Evolutionary conservation across 2,888 invertebrate species (phyloP), one percentile per base, ranked within the genome.

Genomic region (Microctonus aethiopoides): DNA sequence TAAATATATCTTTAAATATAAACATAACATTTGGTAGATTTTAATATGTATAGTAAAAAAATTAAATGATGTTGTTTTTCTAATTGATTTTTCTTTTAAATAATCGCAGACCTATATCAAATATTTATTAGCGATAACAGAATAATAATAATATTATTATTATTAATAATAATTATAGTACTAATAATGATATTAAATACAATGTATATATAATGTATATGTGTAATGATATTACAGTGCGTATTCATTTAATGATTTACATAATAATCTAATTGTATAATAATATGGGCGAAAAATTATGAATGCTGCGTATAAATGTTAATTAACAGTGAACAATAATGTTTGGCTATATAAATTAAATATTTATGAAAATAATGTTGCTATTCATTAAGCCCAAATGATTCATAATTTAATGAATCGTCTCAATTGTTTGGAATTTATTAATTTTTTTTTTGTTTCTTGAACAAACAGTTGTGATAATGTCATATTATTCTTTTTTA

Each of bases 1-100:
- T 11, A 77, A 76, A 81, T 83, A 82, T 83, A 81, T 78, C 81
- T 83, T 83, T 83, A 82, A 83, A 81, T 83, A 81, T 81, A 83
- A 46, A 46, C 79, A 78, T 84, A 84, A 84, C 82, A 83, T 83
- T 77, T 77, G 80, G 80, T 80, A 82, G 80, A 75, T 78, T 78
- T 78, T 80, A 83, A 80, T 61, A 67, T 16, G 13, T 26, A 56
- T 65, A 39, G 60, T 61, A 51, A 60, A 68, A 68, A 39, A 57
- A 57, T 16, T 57, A 57, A 57, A n/a, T 16, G 57, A 57, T 32
- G 11, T 57, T 29, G n/a, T 13, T 57, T 32, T 32, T 32, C 16
- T 16, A 46, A 57, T 32, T 16, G 32, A 20, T 20, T 57, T 34
- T n/a, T 13, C 6, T 16, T 29, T 29, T 1, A 57, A 29, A 32